Evolutionary conservation across 2,113 vertebrate species (phyloP), one percentile per base, ranked within the genome.

Genomic region (Leucopsar rothschildi): DNA sequence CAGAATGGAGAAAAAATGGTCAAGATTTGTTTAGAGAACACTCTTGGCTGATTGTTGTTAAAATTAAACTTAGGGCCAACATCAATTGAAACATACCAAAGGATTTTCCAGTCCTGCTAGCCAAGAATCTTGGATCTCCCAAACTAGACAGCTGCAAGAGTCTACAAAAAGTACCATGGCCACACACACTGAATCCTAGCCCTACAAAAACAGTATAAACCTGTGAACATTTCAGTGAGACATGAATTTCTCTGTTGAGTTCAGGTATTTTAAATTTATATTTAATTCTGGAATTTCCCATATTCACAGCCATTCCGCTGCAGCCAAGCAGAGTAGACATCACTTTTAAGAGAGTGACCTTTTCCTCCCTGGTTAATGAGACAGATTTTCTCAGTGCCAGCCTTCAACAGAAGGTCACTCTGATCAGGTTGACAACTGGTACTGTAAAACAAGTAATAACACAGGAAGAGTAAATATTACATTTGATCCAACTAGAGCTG

Each of bases 51-150:
- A 59, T 69, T 88, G 68, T 83, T 91, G 68, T 90, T 92, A 93
- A 95, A 97, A 91, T 95, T 93, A 92, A 66, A 84, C 69, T 49
- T 42, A 88, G 35, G 35, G 42, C 71, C 86, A 96, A 82, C 76
- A 77, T 95, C 65, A 94, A 73, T 94, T 76, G 64, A 73, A 47
- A 37, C 47, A 83, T n/a, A 60, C 55, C 3, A 90, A 56, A 77
- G 44, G 59, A 66, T 57, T 70, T 70, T 81, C 68, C 42, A 92
- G 52, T 71, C 73, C 56, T 42, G 15, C 20, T 77, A 45, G 33
- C 13, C n/a, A 69, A 64, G 25, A 64, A 33, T 17, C 42, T 84
- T 50, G 28, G 44, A n/a, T 40, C 35, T 35, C 35, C 6, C 20
- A 53, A 50, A 40, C 8, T 24, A 77, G 12, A 15, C 19, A 64